Percentiles rank a stretch among this genome's conserved stretches.
Conservation (phyloP, 2,113 vertebrate species). For the Danio rerio region GRCz12tu NC_133186.1:6316001-6316500, state of each 20-base stretch:
- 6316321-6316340: neutral
- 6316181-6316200: slow-evolving; percentile 57
- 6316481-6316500: neutral
- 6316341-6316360: neutral
- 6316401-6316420: neutral
- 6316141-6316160: slow-evolving; percentile 79
- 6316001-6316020: slow-evolving; percentile 32
- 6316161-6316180: slow-evolving; percentile 72
- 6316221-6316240: slow-evolving; percentile 54
- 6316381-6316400: neutral
- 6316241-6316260: slow-evolving; percentile 35
- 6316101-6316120: slow-evolving; percentile 73
- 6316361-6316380: neutral
- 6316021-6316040: slow-evolving; percentile 77
- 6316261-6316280: slow-evolving; percentile 34
- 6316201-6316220: slow-evolving; percentile 59
- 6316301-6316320: neutral
- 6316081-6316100: slow-evolving; percentile 79
- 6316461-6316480: neutral
- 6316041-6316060: slow-evolving; percentile 73
- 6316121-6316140: slow-evolving; percentile 72
- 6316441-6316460: neutral
- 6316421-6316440: neutral
- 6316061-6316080: slow-evolving; percentile 75
- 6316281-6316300: slow-evolving; percentile 29